Evolutionary conservation across 1,140 invertebrate genomes (phyloP).

Genomic region (Euura lappo): DNA sequence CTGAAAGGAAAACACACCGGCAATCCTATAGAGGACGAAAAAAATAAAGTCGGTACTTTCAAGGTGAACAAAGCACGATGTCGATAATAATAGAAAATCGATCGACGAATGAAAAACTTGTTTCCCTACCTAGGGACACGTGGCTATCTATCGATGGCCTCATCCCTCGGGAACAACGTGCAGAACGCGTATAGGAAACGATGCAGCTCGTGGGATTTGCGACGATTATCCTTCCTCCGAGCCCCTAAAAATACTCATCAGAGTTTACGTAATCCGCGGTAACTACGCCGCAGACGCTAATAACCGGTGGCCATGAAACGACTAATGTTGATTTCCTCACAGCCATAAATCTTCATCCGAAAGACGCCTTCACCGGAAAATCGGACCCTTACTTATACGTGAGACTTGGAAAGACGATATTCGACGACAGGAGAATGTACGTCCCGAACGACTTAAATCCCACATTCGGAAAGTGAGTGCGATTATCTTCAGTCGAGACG

Average conservation of each 20-base stretch:
- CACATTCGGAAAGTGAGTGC: slow-evolving; percentile 78
- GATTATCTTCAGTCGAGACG: slow-evolving; percentile 22
- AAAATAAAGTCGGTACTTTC: slow-evolving; percentile 69
- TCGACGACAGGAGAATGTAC: slow-evolving; percentile 77
- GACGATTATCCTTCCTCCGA: slow-evolving; percentile 71
- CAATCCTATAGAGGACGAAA: slow-evolving; percentile 68
- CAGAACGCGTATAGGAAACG: slow-evolving; percentile 47
- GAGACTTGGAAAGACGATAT: slow-evolving; percentile 68
- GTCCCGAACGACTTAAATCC: slow-evolving; percentile 84
- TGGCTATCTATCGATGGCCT: slow-evolving; percentile 55
- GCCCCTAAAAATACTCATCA: slow-evolving; percentile 72
- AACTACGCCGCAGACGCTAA: slow-evolving; percentile 26
- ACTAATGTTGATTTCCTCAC: background rate
- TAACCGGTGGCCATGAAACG: background rate
- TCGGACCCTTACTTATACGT: slow-evolving; percentile 82
- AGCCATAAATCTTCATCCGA: slow-evolving; percentile 73
- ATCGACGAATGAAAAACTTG: background rate
- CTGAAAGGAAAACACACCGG: slow-evolving; percentile 75
- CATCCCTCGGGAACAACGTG: slow-evolving; percentile 41
- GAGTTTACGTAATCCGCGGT: slow-evolving; percentile 81
- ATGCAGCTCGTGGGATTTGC: slow-evolving; percentile 61
- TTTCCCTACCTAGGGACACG: slow-evolving; percentile 59
- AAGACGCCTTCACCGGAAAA: slow-evolving; percentile 72
- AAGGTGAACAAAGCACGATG: slow-evolving; percentile 58
- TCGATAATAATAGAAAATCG: no score